Conservation (phyloP, 2,888 invertebrate species). For the Diarsia brunnea region DNA sequence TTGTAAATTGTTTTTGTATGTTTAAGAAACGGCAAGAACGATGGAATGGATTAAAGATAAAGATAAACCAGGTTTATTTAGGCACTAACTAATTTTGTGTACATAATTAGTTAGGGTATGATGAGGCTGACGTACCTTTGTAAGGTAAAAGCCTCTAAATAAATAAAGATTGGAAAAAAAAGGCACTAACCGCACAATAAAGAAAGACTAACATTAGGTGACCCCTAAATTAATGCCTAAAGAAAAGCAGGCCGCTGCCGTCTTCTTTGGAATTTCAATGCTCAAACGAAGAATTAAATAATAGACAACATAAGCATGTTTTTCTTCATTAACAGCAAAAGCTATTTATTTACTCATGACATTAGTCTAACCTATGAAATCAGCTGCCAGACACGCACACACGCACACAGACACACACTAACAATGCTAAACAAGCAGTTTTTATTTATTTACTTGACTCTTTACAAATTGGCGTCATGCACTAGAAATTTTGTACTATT, state of each 20-base stretch:
- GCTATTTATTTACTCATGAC: constrained; percentile 2
- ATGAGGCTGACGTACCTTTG: no score
- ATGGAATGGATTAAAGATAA: no score
- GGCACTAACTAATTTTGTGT: no score
- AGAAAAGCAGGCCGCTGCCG: not conserved
- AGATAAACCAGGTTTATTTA: no score
- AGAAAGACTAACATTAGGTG: not conserved
- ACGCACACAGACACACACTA: constrained; percentile 3
- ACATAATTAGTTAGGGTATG: no score
- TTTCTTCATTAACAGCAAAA: not conserved
- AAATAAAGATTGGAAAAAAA: no score
- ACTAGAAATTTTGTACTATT: constrained; percentile 38
- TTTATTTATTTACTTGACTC: constrained; percentile 26
- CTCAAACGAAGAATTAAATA: not conserved
- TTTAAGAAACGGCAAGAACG: not conserved
- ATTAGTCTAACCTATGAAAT: constrained; percentile 38
- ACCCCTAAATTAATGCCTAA: not conserved
- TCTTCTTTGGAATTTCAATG: not conserved
- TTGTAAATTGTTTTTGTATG: constrained; percentile 25
- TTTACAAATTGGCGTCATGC: constrained; percentile 47
- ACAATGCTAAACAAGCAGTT: not conserved
- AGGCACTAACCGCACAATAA: no score
- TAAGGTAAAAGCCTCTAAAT: no score
- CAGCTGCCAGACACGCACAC: not conserved
- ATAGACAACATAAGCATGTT: not conserved